A percentile compares a stretch with the other conserved stretches of the same genome.
Conservation (phyloP, 1,140 invertebrate species). For the Platyura marginata region DNA sequence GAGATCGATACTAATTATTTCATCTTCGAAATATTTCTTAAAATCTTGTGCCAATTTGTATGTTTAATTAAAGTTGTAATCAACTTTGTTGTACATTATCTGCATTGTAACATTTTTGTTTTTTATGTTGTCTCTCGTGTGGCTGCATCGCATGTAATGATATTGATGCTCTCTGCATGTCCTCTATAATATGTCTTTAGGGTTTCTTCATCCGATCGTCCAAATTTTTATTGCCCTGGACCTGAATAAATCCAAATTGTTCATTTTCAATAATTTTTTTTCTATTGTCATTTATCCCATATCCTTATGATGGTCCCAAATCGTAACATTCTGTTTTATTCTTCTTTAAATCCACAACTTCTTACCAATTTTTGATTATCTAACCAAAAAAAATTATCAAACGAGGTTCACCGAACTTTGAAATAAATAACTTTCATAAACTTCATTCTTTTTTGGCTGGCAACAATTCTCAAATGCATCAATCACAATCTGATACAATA, state of each 20-base stretch:
- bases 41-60: too few species aligned
- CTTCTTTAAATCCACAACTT: conserved; percentile 9
- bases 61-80: too few species aligned
- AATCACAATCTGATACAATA: conserved; percentile 3
- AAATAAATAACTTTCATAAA: conserved; percentile 11
- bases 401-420: conserved; percentile 9
- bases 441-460: conserved; percentile 11
- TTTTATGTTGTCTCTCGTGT: not conserved
- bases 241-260: not conserved
- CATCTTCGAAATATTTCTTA: too few species aligned
- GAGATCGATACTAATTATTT: too few species aligned
- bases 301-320: conserved; percentile 9
- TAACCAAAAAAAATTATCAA: conserved; percentile 13
- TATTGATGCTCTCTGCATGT: not conserved
- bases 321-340: conserved; percentile 9
- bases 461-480: conserved; percentile 11
- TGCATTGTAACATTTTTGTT: too few species aligned
- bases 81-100: too few species aligned
- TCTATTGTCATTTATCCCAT: not conserved
- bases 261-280: not conserved
- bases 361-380: conserved; percentile 10
- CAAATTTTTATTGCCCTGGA: not conserved
- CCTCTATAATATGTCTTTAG: not conserved
- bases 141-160: not conserved
- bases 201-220: not conserved